Percentiles rank a stretch among this genome's conserved stretches.
Evolutionary conservation across 2,888 invertebrate genomes (phyloP).

Genomic region (Drosophila histrio): DNA sequence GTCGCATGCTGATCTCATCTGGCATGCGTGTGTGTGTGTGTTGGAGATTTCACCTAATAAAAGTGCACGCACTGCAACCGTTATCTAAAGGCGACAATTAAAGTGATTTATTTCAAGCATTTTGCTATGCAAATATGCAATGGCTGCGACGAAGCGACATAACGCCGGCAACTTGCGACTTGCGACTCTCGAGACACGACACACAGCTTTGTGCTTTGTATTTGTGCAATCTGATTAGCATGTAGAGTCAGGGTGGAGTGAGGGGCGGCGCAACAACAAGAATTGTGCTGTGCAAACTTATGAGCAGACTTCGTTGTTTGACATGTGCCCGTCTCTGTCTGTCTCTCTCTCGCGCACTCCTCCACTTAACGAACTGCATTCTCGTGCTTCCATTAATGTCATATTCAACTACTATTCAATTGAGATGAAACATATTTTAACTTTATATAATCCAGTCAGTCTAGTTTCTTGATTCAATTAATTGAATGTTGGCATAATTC

Average conservation of each 20-base stretch:
- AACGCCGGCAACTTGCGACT: conserved; percentile 4
- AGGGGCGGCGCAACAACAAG: conserved; percentile 1
- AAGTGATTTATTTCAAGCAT: conserved; percentile 67
- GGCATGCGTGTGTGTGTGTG: background rate
- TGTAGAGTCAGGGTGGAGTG: conserved; percentile 9
- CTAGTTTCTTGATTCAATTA: background rate
- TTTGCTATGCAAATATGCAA: conserved; percentile 59
- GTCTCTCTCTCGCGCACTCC: background rate
- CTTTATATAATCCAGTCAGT: background rate
- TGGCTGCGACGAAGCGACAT: background rate
- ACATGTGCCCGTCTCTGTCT: background rate
- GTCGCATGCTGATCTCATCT: conserved; percentile 37
- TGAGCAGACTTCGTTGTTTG: conserved; percentile 20
- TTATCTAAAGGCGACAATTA: conserved; percentile 65
- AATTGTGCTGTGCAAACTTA: conserved; percentile 16
- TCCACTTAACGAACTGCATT: background rate
- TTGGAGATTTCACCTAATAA: conserved; percentile 51
- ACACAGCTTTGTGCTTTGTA: conserved; percentile 22
- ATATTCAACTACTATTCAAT: background rate
- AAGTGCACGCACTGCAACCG: conserved; percentile 44
- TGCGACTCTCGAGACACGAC: background rate
- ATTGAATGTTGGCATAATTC: background rate
- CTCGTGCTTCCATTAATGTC: conserved; percentile 4
- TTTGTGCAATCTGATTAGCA: conserved; percentile 47
- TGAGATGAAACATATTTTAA: background rate